Percentiles rank a stretch among this genome's conserved stretches.
These are phyloP conservation scores for Lasiommata megera DNA, from an alignment of 2,888 invertebrate species.

Conservation along the genomic window DNA sequence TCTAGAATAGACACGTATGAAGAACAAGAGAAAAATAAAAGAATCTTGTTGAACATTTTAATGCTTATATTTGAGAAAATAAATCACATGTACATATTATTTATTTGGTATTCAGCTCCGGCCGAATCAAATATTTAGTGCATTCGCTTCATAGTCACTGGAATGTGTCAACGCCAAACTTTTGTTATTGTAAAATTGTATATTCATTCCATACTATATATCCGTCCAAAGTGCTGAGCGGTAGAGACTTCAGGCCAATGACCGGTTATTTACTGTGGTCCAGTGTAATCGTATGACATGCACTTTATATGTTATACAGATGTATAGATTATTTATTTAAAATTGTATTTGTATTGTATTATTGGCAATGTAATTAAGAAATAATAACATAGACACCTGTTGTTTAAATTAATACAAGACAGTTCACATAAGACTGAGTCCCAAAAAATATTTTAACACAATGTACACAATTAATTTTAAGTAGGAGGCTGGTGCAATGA, in stretches of 20 bases:
- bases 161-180: constrained; percentile 55
- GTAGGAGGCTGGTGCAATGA: no score
- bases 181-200: constrained; percentile 3
- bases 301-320: no score
- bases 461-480: no score
- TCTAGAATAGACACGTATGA: background rate
- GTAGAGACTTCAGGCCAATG: background rate
- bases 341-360: no score
- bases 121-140: constrained; percentile 49
- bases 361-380: no score
- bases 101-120: constrained; percentile 73
- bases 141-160: constrained; percentile 51
- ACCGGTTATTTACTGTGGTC: background rate
- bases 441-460: no score
- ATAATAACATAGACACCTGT: no score
- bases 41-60: constrained; percentile 2
- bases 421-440: no score
- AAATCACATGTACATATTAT: constrained; percentile 57
- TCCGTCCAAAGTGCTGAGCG: background rate
- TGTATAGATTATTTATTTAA: no score
- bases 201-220: constrained; percentile 34
- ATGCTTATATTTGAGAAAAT: constrained; percentile 57
- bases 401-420: no score
- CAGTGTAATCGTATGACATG: no score
- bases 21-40: background rate